Percentiles rank a stretch among this genome's conserved stretches.
These are phyloP conservation scores for Euphonia xanthogaster DNA, from an alignment of 2,797 vertebrate genomes.

Conservation along the genomic window DNA sequence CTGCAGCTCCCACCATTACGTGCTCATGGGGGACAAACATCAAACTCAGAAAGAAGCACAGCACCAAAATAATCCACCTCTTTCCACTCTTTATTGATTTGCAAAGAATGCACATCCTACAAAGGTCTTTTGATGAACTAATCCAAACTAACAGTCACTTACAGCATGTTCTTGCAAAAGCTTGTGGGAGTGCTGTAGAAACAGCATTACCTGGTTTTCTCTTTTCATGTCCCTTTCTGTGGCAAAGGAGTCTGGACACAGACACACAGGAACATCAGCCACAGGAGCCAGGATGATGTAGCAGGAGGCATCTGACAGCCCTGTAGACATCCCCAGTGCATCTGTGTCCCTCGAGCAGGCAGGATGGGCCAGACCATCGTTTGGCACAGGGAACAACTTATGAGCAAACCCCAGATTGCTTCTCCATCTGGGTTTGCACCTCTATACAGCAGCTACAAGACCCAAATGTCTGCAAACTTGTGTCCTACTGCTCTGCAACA, in stretches of 20 bases:
- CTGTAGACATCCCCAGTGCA: neutral
- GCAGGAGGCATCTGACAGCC: neutral
- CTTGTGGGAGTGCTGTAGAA: neutral
- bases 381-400: neutral
- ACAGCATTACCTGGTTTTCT: neutral
- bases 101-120: neutral
- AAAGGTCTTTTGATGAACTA: neutral
- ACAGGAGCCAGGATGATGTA: neutral
- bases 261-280: neutral
- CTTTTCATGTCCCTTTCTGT: neutral
- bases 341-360: neutral
- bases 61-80: neutral
- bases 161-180: neutral
- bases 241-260: neutral
- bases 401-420: neutral
- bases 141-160: neutral
- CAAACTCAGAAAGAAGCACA: neutral
- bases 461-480: fast-evolving
- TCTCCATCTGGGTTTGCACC: neutral
- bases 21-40: neutral
- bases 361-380: neutral
- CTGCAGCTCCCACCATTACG: neutral
- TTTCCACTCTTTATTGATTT: neutral
- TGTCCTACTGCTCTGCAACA: neutral
- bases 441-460: neutral